A percentile compares a stretch with the other conserved stretches of the same genome.
These are phyloP conservation scores for Drosophila kikkawai DNA, from an alignment of 1,140 invertebrate genomes.

Conservation along the genomic window DNA sequence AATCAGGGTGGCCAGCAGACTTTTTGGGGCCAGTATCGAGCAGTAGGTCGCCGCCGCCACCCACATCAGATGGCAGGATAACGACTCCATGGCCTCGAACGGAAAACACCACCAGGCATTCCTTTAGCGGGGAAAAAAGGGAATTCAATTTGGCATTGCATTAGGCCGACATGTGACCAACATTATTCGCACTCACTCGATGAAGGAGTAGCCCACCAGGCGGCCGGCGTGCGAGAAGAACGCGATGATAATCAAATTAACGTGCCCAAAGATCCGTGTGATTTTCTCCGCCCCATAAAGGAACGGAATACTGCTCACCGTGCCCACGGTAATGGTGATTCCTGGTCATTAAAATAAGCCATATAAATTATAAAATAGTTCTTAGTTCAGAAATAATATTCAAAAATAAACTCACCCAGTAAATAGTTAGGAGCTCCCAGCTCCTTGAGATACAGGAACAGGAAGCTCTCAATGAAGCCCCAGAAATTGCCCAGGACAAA, in stretches of 20 bases:
- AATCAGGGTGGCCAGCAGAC: slow-evolving; percentile 92
- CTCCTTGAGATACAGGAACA: slow-evolving; percentile 93
- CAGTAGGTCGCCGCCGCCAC: slow-evolving; percentile 94
- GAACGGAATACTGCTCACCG: slow-evolving; percentile 91
- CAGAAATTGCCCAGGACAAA: slow-evolving; percentile 92
- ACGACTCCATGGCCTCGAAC: slow-evolving; percentile 93
- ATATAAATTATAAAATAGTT: too few species aligned
- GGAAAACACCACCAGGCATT: slow-evolving; percentile 94
- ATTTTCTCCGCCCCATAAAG: slow-evolving; percentile 92
- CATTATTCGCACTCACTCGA: slow-evolving; percentile 88
- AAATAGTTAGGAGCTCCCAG: slow-evolving; percentile 92
- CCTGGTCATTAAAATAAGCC: slow-evolving; percentile 78
- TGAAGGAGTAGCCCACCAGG: slow-evolving; percentile 93
- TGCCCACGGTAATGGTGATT: slow-evolving; percentile 93
- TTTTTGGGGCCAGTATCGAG: slow-evolving; percentile 91
- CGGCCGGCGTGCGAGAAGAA: slow-evolving; percentile 92
- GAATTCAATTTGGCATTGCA: slow-evolving; percentile 57
- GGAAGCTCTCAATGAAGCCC: slow-evolving; percentile 94
- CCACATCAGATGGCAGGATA: slow-evolving; percentile 95
- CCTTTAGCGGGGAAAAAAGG: slow-evolving; percentile 85
- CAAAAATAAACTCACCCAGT: slow-evolving; percentile 87
- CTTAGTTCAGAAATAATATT: too few species aligned
- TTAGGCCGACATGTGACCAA: slow-evolving; percentile 40
- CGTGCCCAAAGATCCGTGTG: slow-evolving; percentile 92
- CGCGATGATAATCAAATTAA: slow-evolving; percentile 92